A percentile compares a stretch with the other conserved stretches of the same genome.
phyloP scores from a whole-genome alignment of 2,888 invertebrate genomes.

The Monoplex corrugatus region DNA sequence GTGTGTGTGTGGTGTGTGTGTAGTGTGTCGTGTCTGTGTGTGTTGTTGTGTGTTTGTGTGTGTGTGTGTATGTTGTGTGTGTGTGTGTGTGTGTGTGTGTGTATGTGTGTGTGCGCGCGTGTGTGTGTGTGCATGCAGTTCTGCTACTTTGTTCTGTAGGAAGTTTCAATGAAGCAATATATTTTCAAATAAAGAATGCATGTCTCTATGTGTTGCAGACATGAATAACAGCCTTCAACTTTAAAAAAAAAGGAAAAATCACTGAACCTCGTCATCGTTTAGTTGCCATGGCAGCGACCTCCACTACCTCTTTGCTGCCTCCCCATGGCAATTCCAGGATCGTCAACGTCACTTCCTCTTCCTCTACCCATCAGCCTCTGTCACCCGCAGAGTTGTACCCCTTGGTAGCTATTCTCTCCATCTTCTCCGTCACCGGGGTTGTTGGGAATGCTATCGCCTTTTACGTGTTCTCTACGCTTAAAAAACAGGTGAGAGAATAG shows the following conservation, averaged over 20 bases:
- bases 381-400: constrained; percentile 49
- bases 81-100: background rate
- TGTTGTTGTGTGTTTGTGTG: background rate
- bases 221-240: background rate
- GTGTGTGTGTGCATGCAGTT: background rate
- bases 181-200: background rate
- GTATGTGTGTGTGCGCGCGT: background rate
- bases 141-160: background rate
- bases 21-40: constrained; percentile 6
- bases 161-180: no score
- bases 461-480: constrained; percentile 75
- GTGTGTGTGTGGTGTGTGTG: no score
- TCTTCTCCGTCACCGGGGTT: constrained; percentile 75
- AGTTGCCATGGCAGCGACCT: background rate
- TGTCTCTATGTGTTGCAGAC: background rate
- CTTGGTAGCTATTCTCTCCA: constrained; percentile 66
- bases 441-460: constrained; percentile 79
- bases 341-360: background rate
- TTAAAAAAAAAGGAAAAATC: no score
- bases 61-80: constrained; percentile 2
- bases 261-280: background rate
- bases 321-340: background rate
- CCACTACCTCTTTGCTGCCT: background rate
- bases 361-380: constrained; percentile 30
- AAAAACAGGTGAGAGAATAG: constrained; percentile 54